Base-by-base conservation (phyloP, 1,140 invertebrate species). In the Octopus sinensis region DNA sequence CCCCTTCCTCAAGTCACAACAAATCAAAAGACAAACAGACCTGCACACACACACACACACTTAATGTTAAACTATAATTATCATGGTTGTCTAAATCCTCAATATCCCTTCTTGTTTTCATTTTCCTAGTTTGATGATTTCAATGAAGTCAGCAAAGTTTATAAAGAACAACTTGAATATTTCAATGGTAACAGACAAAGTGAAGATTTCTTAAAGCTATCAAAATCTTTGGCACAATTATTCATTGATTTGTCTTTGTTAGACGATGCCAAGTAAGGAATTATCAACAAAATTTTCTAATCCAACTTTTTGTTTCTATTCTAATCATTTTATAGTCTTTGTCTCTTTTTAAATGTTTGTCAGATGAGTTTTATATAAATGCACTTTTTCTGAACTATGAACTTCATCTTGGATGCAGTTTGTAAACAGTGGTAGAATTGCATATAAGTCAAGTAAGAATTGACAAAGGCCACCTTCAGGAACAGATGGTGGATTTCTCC, bases 101-200 rank as follows among this genome's bases (percentile, higher is more conserved):
- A 6, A 7, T 71, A n/a, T 71, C 68, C 5, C 68, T 73, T 73
- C 17, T 13, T 4, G 4, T 13, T 73, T 17, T 73, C 17, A 1
- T n/a, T 73, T 73, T 80, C 62, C 23, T n/a, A 87, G 86, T 78
- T 87, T 13, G 86, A 85, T 53, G 86, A 84, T 51, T 86, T 84
- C 79, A 84, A 71, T 13, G 53, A 80, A 80, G 82, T 81, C 51
- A 81, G 84, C 54, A 80, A 82, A 5, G 85, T 82, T 4, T 87
- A 87, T 56, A 30, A 83, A 23, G 71, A 82, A 17, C 81, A 84
- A 73, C 75, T 87, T 43, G 76, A 53, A 17, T 68, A 7, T 79
- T 80, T 54, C 76, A 80, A 80, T 71, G 80, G 68, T n/a, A 73
- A 82, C 4, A 82, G 71, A 10, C 51, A 79, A 6, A 80, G 75